Conservation (phyloP, 30 jellyfish, hydroid and myxozoan genomes). For the Cassiopea andromeda region DNA sequence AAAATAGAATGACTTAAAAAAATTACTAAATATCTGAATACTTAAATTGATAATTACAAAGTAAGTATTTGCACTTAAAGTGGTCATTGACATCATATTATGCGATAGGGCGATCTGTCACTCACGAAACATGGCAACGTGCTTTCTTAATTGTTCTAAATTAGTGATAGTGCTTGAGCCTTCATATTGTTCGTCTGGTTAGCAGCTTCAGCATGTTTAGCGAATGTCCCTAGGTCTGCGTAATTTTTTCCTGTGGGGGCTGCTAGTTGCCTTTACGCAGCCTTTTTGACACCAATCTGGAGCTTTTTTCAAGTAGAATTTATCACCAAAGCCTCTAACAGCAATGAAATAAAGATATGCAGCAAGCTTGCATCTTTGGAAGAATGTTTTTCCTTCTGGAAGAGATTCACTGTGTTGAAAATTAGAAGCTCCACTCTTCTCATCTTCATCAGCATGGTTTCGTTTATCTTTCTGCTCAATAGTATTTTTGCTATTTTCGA, state of each 20-base stretch:
- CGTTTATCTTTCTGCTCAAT: not conserved
- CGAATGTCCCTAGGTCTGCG: constrained; percentile 19
- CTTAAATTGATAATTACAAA: too few species aligned
- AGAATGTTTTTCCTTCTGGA: constrained; percentile 9
- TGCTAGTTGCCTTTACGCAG: constrained; percentile 26
- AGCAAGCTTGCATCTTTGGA: constrained; percentile 53
- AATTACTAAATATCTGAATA: too few species aligned
- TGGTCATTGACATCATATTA: too few species aligned
- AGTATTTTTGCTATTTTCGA: not conserved
- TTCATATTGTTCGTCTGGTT: not conserved
- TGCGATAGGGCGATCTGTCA: too few species aligned
- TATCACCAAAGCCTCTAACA: constrained; percentile 71
- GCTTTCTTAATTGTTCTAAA: too few species aligned
- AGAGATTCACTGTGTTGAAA: not conserved
- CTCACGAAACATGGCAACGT: too few species aligned
- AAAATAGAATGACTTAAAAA: too few species aligned
- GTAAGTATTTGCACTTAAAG: too few species aligned
- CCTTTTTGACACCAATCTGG: constrained; percentile 49
- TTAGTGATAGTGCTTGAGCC: too few species aligned
- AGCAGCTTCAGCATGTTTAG: not conserved
- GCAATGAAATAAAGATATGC: constrained; percentile 58
- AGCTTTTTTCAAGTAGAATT: constrained; percentile 22
- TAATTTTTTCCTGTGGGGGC: constrained; percentile 5
- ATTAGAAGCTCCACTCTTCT: not conserved
- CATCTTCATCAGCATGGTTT: not conserved